These are phyloP conservation scores for Drosophila putrida DNA, from an alignment of 2,888 invertebrate genomes.

Conservation along the genomic window DNA sequence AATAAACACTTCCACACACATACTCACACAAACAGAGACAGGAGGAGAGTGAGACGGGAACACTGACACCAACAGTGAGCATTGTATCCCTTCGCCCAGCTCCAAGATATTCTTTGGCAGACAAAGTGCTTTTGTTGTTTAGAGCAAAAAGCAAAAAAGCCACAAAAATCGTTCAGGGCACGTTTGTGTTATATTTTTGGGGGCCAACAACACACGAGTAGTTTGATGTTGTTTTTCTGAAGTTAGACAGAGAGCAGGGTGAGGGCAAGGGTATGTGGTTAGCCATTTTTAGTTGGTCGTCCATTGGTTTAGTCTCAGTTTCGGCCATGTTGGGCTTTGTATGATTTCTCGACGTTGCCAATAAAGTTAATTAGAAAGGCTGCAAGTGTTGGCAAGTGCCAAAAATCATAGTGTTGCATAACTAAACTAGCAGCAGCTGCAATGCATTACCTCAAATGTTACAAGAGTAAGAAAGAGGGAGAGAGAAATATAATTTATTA, in stretches of 20 bases:
- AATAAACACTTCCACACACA: conserved; percentile 65
- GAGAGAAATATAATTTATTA: conserved; percentile 78
- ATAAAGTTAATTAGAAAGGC: conserved; percentile 64
- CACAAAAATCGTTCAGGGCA: conserved; percentile 78
- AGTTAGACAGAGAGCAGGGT: conserved; percentile 1
- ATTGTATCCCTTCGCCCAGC: conserved; percentile 26
- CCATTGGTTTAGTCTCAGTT: conserved; percentile 47
- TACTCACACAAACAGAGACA: neutral
- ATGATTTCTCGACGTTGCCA: conserved; percentile 52
- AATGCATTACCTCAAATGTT: neutral
- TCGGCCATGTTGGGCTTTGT: conserved; percentile 36
- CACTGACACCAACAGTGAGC: conserved; percentile 22
- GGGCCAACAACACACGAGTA: conserved; percentile 47
- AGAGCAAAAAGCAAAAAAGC: conserved; percentile 79
- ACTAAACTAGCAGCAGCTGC: neutral
- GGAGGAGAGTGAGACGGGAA: neutral
- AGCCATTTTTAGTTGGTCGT: conserved; percentile 66
- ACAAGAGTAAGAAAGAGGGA: neutral
- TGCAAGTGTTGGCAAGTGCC: conserved; percentile 23
- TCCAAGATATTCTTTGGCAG: conserved; percentile 40
- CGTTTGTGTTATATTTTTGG: conserved; percentile 68
- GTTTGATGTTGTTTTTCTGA: conserved; percentile 25
- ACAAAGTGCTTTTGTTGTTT: conserved; percentile 77
- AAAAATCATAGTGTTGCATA: conserved; percentile 28
- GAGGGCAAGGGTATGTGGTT: conserved; percentile 46